These are phyloP conservation scores for Axea sp. DNA, from an alignment of 2,888 invertebrate species.

Conservation along the genomic window DNA sequence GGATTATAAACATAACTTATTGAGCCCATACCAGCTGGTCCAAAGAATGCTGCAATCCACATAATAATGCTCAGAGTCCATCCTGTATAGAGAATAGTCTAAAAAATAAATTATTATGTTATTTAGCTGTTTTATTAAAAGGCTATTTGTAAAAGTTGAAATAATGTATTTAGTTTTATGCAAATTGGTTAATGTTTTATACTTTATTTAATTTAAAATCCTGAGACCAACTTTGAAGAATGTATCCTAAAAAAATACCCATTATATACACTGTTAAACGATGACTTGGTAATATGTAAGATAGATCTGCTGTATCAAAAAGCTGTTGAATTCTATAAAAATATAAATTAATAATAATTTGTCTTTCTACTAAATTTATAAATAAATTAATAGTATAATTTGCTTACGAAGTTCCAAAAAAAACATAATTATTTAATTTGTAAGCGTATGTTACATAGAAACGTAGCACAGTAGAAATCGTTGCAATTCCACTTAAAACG, in stretches of 20 bases:
- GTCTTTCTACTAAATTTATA: not conserved
- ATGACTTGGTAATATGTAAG: constrained; percentile 85
- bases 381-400: too few species aligned
- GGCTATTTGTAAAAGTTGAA: too few species aligned
- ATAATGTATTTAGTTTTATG: too few species aligned
- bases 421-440: constrained; percentile 84
- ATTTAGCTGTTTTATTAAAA: too few species aligned
- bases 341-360: constrained; percentile 8
- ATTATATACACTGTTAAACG: constrained; percentile 85
- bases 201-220: too few species aligned
- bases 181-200: too few species aligned
- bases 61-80: constrained; percentile 81
- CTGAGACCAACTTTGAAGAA: constrained; percentile 80
- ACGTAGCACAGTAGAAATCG: constrained; percentile 82
- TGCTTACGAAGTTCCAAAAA: constrained; percentile 85
- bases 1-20: constrained; percentile 83
- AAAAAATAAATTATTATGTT: too few species aligned
- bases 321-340: constrained; percentile 83
- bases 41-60: constrained; percentile 81
- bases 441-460: constrained; percentile 83
- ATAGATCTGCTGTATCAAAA: constrained; percentile 85
- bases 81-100: constrained; percentile 81
- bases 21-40: constrained; percentile 84
- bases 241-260: constrained; percentile 84
- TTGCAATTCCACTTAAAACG: constrained; percentile 79